These are phyloP conservation scores for Stichopus chloronotus DNA, from an alignment of 35 echinoderm and acorn worm genomes.

Conservation along the genomic window DNA sequence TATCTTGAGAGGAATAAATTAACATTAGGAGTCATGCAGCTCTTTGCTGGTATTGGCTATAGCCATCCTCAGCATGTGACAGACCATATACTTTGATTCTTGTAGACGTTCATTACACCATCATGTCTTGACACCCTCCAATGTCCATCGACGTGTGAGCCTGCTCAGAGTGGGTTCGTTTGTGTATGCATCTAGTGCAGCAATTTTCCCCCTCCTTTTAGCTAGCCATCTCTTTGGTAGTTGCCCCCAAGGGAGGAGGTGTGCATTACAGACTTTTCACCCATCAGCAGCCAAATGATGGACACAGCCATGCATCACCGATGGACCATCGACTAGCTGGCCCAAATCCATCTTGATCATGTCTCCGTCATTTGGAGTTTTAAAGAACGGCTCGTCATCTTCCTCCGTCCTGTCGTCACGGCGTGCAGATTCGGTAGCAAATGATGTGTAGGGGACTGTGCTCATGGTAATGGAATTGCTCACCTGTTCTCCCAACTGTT, in stretches of 20 bases:
- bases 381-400: neutral
- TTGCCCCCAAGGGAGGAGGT: neutral
- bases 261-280: neutral
- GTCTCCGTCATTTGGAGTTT: neutral
- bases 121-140: too few relatives aligned
- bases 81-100: too few relatives aligned
- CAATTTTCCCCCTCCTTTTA: neutral
- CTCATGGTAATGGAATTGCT: neutral
- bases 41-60: too few relatives aligned
- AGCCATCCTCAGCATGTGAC: too few relatives aligned
- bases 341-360: slow-evolving; percentile 2
- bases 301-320: neutral
- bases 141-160: too few relatives aligned
- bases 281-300: slow-evolving; percentile 3
- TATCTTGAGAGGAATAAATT: too few relatives aligned
- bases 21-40: too few relatives aligned
- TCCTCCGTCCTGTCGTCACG: neutral
- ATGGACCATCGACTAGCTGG: neutral
- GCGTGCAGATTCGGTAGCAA: neutral
- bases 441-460: neutral
- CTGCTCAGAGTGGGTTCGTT: too few relatives aligned
- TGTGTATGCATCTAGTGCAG: too few relatives aligned
- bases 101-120: too few relatives aligned
- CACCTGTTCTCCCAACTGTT: neutral
- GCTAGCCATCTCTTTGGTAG: neutral